Evolutionary conservation across 2,113 vertebrate genomes (phyloP).

Genomic region (Leuciscus idus): DNA sequence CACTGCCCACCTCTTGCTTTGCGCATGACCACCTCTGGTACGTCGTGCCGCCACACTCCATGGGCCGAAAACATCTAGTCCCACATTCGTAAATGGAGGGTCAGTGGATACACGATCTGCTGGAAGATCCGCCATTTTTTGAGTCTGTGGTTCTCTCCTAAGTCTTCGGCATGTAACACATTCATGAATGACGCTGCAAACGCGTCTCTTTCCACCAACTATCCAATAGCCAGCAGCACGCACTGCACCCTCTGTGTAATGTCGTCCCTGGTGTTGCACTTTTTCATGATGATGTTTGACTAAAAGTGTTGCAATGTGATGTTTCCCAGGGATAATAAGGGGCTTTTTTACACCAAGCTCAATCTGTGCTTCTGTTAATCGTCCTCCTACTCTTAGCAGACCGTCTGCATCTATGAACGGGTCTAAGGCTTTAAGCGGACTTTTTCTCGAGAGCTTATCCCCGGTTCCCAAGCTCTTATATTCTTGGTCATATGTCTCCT

Average conservation of each 20-base stretch:
- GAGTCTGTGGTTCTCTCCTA: background rate
- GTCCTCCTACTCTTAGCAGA: slow-evolving; percentile 21
- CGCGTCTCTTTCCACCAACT: background rate
- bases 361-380: background rate
- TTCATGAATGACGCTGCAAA: slow-evolving; percentile 18
- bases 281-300: slow-evolving; percentile 17
- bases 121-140: slow-evolving; percentile 37
- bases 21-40: slow-evolving; percentile 34
- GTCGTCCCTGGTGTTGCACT: slow-evolving; percentile 27
- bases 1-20: slow-evolving; percentile 51
- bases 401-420: slow-evolving; percentile 18
- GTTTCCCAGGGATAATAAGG: slow-evolving; percentile 13
- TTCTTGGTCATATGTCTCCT: background rate
- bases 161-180: slow-evolving; percentile 33
- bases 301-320: background rate
- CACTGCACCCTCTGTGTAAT: slow-evolving; percentile 45
- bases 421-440: slow-evolving; percentile 19
- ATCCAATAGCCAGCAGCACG: slow-evolving; percentile 38
- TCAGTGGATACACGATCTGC: slow-evolving; percentile 26
- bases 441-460: slow-evolving; percentile 3
- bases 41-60: slow-evolving; percentile 9
- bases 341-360: background rate
- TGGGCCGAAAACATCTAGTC: slow-evolving; percentile 27
- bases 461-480: slow-evolving; percentile 9
- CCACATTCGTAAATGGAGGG: slow-evolving; percentile 36